Conservation (phyloP, 2,113 vertebrate species). For the Zapus hudsonius region DNA sequence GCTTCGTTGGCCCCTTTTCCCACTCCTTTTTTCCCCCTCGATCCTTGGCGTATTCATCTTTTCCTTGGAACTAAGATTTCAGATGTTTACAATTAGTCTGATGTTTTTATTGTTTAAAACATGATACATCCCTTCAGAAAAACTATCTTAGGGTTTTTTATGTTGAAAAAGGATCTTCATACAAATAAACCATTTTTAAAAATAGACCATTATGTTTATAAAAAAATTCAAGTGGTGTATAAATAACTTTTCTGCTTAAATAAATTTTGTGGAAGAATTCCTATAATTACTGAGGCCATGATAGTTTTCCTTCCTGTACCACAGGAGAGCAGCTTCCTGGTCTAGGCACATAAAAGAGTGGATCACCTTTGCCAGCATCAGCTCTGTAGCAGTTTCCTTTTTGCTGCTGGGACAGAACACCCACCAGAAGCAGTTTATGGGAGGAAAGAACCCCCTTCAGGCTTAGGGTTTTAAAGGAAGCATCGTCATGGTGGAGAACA, state of each 20-base stretch:
- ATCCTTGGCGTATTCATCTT: not conserved
- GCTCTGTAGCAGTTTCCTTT: not conserved
- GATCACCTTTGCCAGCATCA: not conserved
- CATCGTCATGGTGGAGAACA: too few species aligned
- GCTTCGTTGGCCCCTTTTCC: not conserved
- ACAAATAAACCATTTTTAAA: too few species aligned
- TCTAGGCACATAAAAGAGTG: not conserved
- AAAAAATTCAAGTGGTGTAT: not conserved
- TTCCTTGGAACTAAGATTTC: not conserved
- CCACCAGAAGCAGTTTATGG: too few species aligned
- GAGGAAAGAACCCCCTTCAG: too few species aligned
- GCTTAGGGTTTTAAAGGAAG: too few species aligned
- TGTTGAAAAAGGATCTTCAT: not conserved
- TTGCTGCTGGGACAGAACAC: too few species aligned
- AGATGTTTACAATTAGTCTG: not conserved
- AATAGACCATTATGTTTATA: too few species aligned
- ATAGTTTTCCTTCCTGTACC: not conserved
- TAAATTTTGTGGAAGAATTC: not conserved
- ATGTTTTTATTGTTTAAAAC: not conserved
- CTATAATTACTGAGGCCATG: not conserved
- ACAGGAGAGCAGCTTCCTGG: not conserved
- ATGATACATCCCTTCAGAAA: not conserved
- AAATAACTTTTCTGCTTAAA: not conserved
- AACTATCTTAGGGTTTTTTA: not conserved
- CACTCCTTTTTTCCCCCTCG: not conserved